A percentile compares a stretch with the other conserved stretches of the same genome.
Conservation (phyloP, 2,797 vertebrate genomes). For the Trematomus bernacchii region DNA sequence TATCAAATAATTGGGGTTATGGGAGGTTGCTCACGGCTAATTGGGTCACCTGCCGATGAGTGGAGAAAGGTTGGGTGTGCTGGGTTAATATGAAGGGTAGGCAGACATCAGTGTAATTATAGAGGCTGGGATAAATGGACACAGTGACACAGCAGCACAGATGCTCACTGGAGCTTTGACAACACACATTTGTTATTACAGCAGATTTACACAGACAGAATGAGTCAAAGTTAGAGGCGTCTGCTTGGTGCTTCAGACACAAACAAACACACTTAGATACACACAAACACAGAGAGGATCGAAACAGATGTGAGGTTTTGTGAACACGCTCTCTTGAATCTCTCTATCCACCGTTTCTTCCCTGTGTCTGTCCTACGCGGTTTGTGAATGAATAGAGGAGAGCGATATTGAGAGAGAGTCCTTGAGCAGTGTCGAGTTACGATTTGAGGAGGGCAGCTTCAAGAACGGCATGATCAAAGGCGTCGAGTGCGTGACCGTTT, state of each 20-base stretch:
- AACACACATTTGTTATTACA: conserved; percentile 46
- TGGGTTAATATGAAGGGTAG: conserved; percentile 42
- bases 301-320: conserved; percentile 50
- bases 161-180: conserved; percentile 40
- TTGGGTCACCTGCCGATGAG: conserved; percentile 12
- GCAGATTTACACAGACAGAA: conserved; percentile 38
- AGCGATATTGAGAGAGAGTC: conserved; percentile 53
- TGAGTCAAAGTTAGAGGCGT: conserved; percentile 47
- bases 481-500: conserved; percentile 52
- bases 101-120: conserved; percentile 37
- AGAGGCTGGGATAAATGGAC: conserved; percentile 39
- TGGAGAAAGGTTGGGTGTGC: conserved; percentile 3
- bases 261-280: conserved; percentile 6
- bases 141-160: conserved; percentile 38
- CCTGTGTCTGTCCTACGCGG: conserved; percentile 52
- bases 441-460: conserved; percentile 57
- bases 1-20: neutral
- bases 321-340: conserved; percentile 59
- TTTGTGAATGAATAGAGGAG: conserved; percentile 51
- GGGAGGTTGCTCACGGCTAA: neutral
- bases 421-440: conserved; percentile 31
- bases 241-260: neutral
- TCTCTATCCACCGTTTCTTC: conserved; percentile 37
- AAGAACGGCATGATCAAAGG: conserved; percentile 73
- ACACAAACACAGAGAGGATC: conserved; percentile 17